Base-by-base conservation (phyloP, 2,113 vertebrate genomes). In the Stegastes partitus region DNA sequence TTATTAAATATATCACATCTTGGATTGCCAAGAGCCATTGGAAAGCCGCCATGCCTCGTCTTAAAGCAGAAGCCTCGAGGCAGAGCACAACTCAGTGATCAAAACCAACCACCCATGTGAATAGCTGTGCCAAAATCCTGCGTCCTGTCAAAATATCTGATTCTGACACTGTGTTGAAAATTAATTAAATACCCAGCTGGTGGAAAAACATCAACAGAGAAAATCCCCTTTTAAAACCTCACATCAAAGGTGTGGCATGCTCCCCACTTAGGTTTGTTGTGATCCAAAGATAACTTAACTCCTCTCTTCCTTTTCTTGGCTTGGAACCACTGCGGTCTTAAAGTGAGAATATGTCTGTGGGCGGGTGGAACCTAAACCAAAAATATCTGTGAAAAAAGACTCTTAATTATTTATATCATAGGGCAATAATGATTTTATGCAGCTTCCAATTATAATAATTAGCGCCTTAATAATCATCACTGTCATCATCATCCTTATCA, bases 161-260 rank as follows among this genome's bases (percentile, higher is more conserved):
- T 80, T 82, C 74, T 85, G 76, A 78, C 78, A 76, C 82, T 68
- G 77, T 70, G 78, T 79, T 81, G 74, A 85, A 80, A 91, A 91
- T 82, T 88, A 88, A 93, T 93, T 91, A 91, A 93, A 93, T 68
- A 90, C 54, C 70, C 87, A 74, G 79, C 76, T 90, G 74, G 77
- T 53, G 72, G 67, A 64, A 89, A 85, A 90, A 90, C 77, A 85
- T 79, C 81, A 84, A 44, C 72, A 54, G 59, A 86, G 84, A 90
- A 93, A 93, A 92, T 87, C 89, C 89, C 83, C 71, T 15, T 75
- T 72, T 65, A 66, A 83, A 83, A n/a, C 12, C 42, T 9, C 61
- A 85, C 84, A 88, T 91, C 84, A 90, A 86, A 91, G 76, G 34
- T 74, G 74, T 64, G 86, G 74, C 55, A 9, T 79, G 76, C 53